Conservation (phyloP, 2,113 vertebrate species). For the Pardalotus punctatus region DNA sequence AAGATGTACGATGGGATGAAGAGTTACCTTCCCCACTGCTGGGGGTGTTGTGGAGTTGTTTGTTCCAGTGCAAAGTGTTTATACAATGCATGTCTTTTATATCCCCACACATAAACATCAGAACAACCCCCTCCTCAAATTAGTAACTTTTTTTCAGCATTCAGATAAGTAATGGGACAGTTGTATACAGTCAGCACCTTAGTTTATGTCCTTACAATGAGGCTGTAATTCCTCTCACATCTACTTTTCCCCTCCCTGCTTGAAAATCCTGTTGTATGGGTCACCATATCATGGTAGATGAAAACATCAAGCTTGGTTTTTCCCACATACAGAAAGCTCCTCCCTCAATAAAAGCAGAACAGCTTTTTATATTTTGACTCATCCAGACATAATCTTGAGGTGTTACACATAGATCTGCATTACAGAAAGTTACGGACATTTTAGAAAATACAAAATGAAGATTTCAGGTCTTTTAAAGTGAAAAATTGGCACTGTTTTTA, state of each 20-base stretch:
- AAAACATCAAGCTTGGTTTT: background rate
- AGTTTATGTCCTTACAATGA: background rate
- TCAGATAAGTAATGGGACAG: background rate
- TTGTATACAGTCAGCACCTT: background rate
- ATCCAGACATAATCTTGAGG: background rate
- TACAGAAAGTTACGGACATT: background rate
- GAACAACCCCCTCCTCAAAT: background rate
- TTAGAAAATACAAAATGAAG: background rate
- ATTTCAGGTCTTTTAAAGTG: background rate
- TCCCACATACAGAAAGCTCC: background rate
- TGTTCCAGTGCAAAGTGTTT: background rate
- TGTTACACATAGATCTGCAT: background rate
- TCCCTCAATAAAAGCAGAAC: background rate
- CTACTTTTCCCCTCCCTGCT: background rate
- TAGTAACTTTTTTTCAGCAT: background rate
- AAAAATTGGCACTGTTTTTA: background rate
- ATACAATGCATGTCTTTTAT: background rate
- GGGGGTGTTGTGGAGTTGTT: background rate
- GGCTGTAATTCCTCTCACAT: background rate
- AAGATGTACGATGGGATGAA: background rate
- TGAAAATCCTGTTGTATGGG: background rate
- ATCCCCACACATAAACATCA: background rate
- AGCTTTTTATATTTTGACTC: background rate
- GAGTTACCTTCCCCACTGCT: background rate
- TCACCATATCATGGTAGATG: background rate